These are phyloP conservation scores for Rhyacophila brunnea DNA, from an alignment of 1,140 invertebrate genomes.

Conservation along the genomic window DNA sequence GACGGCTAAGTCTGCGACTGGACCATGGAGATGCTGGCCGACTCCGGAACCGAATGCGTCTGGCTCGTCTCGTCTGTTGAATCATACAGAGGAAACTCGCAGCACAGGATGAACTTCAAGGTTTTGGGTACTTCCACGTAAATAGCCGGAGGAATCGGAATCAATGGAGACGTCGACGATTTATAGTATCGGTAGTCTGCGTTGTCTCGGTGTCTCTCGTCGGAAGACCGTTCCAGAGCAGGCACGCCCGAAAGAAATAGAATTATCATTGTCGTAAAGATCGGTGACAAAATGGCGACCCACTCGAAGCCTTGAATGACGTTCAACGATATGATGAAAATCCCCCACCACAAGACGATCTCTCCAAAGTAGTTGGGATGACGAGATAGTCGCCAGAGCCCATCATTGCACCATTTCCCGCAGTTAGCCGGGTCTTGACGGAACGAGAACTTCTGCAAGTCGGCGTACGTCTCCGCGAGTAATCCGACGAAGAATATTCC, in stretches of 20 bases:
- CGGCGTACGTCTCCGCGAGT: slow-evolving; percentile 83
- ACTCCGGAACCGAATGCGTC: slow-evolving; percentile 66
- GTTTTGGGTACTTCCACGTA: slow-evolving; percentile 80
- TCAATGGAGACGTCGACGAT: slow-evolving; percentile 79
- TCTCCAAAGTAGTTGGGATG: slow-evolving; percentile 97
- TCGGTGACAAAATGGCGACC: slow-evolving; percentile 81
- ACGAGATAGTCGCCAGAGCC: slow-evolving; percentile 84
- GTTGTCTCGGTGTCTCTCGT: slow-evolving; percentile 83
- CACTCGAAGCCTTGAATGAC: slow-evolving; percentile 79
- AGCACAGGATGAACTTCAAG: slow-evolving; percentile 80
- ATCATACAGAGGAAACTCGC: slow-evolving; percentile 84
- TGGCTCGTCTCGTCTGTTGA: slow-evolving; percentile 67
- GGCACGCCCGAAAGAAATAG: slow-evolving; percentile 87
- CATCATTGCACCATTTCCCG: slow-evolving; percentile 88
- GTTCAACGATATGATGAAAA: slow-evolving; percentile 86
- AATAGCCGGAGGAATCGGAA: slow-evolving; percentile 80
- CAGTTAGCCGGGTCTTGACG: slow-evolving; percentile 81
- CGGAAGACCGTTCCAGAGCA: slow-evolving; percentile 77
- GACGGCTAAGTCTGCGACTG: slow-evolving; percentile 77
- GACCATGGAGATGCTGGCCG: slow-evolving; percentile 70
- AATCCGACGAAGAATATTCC: slow-evolving; percentile 81
- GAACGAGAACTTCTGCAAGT: slow-evolving; percentile 89
- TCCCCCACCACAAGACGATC: slow-evolving; percentile 91
- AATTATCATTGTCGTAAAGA: slow-evolving; percentile 86
- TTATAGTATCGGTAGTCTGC: slow-evolving; percentile 85